Conservation (phyloP, 2,797 vertebrate genomes). For the Clarias platycephalus region DNA sequence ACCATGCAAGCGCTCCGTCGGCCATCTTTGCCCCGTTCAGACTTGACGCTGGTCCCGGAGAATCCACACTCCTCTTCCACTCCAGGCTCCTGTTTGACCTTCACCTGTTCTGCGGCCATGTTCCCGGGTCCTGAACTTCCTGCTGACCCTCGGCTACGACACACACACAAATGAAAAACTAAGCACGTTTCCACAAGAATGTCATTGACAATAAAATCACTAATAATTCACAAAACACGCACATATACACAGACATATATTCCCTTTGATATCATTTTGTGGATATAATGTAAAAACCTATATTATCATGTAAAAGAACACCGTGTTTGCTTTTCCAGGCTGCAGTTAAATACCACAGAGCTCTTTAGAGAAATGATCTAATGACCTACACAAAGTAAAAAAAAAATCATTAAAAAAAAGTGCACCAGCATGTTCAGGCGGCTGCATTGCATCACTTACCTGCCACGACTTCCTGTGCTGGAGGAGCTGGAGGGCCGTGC, state of each 20-base stretch:
- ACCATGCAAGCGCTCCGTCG: conserved; percentile 97
- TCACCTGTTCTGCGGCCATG: conserved; percentile 83
- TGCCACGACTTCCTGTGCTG: conserved; percentile 97
- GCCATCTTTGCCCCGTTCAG: conserved; percentile 86
- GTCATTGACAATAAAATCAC: too few species aligned
- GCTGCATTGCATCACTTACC: conserved; percentile 70
- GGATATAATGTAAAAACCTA: too few species aligned
- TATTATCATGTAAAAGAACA: background rate
- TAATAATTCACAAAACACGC: background rate
- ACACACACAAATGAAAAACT: conserved; percentile 4
- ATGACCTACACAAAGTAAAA: background rate
- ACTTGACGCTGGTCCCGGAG: conserved; percentile 82
- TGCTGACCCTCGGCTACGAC: conserved; percentile 88
- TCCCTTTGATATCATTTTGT: background rate
- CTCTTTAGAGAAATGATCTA: background rate
- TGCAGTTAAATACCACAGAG: background rate
- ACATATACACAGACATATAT: too few species aligned
- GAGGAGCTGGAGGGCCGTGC: conserved; percentile 96
- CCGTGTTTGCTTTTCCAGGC: background rate
- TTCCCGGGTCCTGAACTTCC: conserved; percentile 77
- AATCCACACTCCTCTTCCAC: conserved; percentile 88
- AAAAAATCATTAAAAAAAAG: background rate
- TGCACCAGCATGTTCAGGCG: background rate
- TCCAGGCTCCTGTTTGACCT: conserved; percentile 93
- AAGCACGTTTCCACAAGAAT: background rate